phyloP scores from a whole-genome alignment of 2,888 invertebrate species.

The Galerucella nymphaeae region DNA sequence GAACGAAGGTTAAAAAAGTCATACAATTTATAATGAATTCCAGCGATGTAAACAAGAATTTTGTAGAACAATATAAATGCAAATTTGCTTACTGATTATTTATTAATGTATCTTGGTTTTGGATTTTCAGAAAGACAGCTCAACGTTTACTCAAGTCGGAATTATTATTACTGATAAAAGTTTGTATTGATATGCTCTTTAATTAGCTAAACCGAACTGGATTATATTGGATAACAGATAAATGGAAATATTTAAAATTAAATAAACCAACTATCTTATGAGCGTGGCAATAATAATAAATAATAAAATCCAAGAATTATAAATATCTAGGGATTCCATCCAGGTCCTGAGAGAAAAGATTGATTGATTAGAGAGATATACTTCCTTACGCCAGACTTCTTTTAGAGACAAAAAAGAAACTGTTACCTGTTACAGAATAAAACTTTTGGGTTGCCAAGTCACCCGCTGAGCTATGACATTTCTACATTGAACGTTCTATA shows the following conservation, averaged over 20 bases:
- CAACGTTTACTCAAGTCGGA: conserved; percentile 5
- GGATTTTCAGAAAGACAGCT: conserved; percentile 7
- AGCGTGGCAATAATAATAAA: neutral
- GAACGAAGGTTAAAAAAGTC: conserved; percentile 12
- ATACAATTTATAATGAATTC: conserved; percentile 4
- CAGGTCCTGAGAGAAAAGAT: no score
- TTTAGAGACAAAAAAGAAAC: no score
- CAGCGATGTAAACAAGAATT: conserved; percentile 13
- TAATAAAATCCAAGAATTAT: no score
- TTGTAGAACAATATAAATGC: conserved; percentile 15
- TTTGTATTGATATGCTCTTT: neutral
- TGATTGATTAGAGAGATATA: no score
- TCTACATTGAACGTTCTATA: no score
- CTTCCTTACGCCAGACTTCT: no score
- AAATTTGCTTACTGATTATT: conserved; percentile 12
- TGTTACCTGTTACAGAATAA: no score
- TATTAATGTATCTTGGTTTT: conserved; percentile 9
- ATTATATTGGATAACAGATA: neutral
- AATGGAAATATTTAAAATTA: neutral
- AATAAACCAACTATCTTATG: neutral
- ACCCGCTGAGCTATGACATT: no score
- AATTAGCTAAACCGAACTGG: conserved; percentile 6
- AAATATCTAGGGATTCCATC: no score
- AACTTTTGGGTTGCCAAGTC: no score
- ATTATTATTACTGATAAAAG: conserved; percentile 11